Evolutionary conservation across 2,113 vertebrate genomes (phyloP), one percentile per base, ranked within the genome.

Genomic region (Vidua chalybeata): DNA sequence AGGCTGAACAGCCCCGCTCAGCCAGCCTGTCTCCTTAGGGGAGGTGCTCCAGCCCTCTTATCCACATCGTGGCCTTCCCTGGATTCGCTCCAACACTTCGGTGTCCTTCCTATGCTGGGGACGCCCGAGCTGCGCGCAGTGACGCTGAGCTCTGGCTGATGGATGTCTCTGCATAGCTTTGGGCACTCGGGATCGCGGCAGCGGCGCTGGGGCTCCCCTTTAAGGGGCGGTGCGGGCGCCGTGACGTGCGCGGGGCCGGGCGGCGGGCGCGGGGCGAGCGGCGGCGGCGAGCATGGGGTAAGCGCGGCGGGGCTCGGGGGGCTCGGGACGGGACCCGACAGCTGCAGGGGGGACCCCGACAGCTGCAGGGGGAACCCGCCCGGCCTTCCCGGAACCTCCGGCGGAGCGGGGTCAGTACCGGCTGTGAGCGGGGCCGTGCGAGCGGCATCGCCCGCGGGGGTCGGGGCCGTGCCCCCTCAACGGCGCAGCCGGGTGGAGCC

Each of bases 61-160:
- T 26, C 75, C 41, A 9, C 24, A n/a, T n/a, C 43, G 30, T 17
- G 74, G 3, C 24, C 39, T 59, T 6, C 59, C 27, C 37, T 43
- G 76, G 35, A 6, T 28, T 59, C 9, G 28, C 37, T 67, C 39
- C 69, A 26, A 3, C 45, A 11, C 33, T 59, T 14, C 23, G 52
- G 10, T 5, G 27, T 17, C 23, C 7, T 15, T 3, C 4, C 11
- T 1, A 0, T 2, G 37, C 45, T 2, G 86, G 59, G 13, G 6
- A 7, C 20, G 15, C 9, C 58, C 10, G 49, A 7, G 13, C n/a
- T 13, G 72, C 11, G 6, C 10, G 22, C 49, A 1, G 49, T 8
- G 16, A 1, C 2, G 31, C 59, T 6, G 64, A 4, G 56, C 56
- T 24, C 24, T 21, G 24, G 19, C 85, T 3, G 30, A 3, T 1